Percentiles rank a stretch among this genome's conserved stretches.
Evolutionary conservation across 2,888 invertebrate species (phyloP).

Genomic region (Plebejus melissa): DNA sequence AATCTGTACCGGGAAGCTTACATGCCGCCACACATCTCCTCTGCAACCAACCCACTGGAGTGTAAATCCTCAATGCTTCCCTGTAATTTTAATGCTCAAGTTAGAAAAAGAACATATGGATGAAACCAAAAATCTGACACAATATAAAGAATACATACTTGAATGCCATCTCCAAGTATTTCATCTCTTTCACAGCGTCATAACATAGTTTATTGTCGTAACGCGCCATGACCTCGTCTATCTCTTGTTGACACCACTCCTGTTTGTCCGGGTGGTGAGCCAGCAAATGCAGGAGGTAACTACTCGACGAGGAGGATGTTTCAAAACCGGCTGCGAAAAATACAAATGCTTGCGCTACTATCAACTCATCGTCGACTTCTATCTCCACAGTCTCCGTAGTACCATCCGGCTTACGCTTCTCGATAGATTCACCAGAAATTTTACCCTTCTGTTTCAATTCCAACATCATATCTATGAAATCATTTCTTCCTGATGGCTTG

Average conservation of each 20-base stretch:
- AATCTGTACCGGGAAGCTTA: slow-evolving; percentile 53
- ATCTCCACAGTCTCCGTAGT: slow-evolving; percentile 50
- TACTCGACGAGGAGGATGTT: slow-evolving; percentile 69
- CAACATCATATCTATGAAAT: slow-evolving; percentile 58
- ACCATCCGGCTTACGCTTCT: slow-evolving; percentile 51
- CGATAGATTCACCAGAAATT: slow-evolving; percentile 57
- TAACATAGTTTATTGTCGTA: slow-evolving; percentile 55
- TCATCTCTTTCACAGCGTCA: slow-evolving; percentile 62
- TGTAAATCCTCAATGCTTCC: slow-evolving; percentile 36
- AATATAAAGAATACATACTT: slow-evolving; percentile 33
- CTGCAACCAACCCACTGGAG: slow-evolving; percentile 8
- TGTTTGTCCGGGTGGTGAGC: slow-evolving; percentile 68
- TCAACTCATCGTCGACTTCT: slow-evolving; percentile 52
- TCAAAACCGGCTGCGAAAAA: slow-evolving; percentile 47
- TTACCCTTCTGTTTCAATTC: slow-evolving; percentile 56
- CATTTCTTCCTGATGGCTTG: slow-evolving; percentile 49
- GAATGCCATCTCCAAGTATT: slow-evolving; percentile 59
- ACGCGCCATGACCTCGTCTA: slow-evolving; percentile 55
- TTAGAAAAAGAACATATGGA: neutral
- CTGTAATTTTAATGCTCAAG: slow-evolving; percentile 28
- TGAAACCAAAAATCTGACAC: too few species aligned
- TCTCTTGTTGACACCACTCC: slow-evolving; percentile 58
- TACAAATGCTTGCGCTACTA: slow-evolving; percentile 63
- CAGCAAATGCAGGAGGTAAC: slow-evolving; percentile 65
- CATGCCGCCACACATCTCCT: slow-evolving; percentile 55